phyloP scores from a whole-genome alignment of 2,797 vertebrate genomes.

The Vireo griseus region DNA sequence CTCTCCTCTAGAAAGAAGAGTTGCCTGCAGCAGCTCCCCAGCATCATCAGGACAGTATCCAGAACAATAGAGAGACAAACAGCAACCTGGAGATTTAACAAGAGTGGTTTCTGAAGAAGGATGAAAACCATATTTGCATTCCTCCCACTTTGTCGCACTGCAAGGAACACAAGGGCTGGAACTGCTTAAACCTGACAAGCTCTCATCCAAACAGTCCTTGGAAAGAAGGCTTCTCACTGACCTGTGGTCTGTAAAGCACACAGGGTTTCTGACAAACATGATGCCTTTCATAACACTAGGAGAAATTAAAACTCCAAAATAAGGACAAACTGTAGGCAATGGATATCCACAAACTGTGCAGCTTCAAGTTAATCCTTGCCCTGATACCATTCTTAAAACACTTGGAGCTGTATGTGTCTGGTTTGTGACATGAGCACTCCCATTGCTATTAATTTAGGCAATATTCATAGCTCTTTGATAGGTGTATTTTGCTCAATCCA shows the following conservation, averaged over 20 bases:
- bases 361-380: background rate
- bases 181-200: background rate
- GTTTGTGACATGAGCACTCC: background rate
- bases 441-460: background rate
- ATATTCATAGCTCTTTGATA: background rate
- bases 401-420: background rate
- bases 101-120: background rate
- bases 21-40: background rate
- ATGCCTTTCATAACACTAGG: background rate
- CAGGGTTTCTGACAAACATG: background rate
- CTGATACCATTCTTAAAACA: background rate
- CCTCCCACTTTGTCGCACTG: background rate
- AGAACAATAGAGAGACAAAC: background rate
- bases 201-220: background rate
- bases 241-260: background rate
- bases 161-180: background rate
- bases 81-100: background rate
- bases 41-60: background rate
- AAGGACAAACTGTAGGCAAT: background rate
- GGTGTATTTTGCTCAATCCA: background rate
- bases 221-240: background rate
- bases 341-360: background rate
- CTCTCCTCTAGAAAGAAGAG: background rate
- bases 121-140: background rate
- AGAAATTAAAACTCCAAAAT: background rate